Evolutionary conservation across 2,888 invertebrate genomes (phyloP).

Genomic region (Aleiodes leptofemur): DNA sequence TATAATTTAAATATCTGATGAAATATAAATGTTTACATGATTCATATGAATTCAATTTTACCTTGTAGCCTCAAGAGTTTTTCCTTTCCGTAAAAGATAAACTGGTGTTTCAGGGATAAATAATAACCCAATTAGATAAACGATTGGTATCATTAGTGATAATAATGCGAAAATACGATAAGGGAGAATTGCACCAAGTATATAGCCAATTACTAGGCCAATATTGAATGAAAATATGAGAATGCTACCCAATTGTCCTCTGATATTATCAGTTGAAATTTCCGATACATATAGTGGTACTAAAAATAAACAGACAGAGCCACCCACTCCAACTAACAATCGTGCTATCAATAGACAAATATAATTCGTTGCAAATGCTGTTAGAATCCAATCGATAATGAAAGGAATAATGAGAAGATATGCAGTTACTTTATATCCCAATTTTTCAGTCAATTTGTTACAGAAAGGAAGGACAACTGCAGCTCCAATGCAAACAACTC

Average conservation of each 20-base stretch:
- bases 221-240: conserved; percentile 76
- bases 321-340: conserved; percentile 79
- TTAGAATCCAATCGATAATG: conserved; percentile 79
- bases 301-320: conserved; percentile 77
- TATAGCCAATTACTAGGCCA: conserved; percentile 73
- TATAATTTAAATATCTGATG: no score
- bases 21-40: not conserved
- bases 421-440: conserved; percentile 78
- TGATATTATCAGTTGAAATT: conserved; percentile 77
- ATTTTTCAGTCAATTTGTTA: conserved; percentile 75
- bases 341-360: conserved; percentile 76
- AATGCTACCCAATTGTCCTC: conserved; percentile 78
- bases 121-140: conserved; percentile 73
- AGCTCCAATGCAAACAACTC: conserved; percentile 78
- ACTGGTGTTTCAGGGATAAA: conserved; percentile 79
- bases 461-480: conserved; percentile 76
- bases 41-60: conserved; percentile 56
- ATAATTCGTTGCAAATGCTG: conserved; percentile 76
- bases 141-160: conserved; percentile 73
- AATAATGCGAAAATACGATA: conserved; percentile 74
- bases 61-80: conserved; percentile 70
- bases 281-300: conserved; percentile 82
- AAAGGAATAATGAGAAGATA: conserved; percentile 77
- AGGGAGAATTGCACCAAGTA: conserved; percentile 73
- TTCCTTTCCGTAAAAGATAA: conserved; percentile 71